phyloP scores from a whole-genome alignment of 2,113 vertebrate genomes.

The Lagenorhynchus albirostris region DNA sequence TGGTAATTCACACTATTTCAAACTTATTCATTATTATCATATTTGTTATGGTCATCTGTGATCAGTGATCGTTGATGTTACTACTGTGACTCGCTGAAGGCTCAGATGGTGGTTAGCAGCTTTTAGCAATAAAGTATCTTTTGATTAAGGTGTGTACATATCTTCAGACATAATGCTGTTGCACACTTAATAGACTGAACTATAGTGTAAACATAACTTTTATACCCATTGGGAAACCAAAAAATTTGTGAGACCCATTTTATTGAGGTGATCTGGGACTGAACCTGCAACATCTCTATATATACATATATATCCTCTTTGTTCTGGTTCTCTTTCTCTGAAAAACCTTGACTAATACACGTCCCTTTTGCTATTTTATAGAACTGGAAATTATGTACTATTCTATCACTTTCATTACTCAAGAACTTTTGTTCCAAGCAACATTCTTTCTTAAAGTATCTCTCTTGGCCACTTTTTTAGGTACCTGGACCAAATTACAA shows the following conservation, averaged over 20 bases:
- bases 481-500: neutral
- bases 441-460: slow-evolving; percentile 67
- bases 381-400: neutral
- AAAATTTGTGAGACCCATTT: neutral
- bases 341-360: neutral
- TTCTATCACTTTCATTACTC: neutral
- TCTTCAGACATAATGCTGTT: neutral
- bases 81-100: neutral
- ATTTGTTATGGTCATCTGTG: neutral
- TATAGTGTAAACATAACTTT: neutral
- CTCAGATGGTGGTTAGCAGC: neutral
- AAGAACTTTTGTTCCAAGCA: neutral
- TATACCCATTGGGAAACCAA: neutral
- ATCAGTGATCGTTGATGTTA: neutral
- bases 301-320: neutral
- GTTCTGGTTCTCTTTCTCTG: neutral
- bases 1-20: neutral
- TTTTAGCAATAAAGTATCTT: neutral
- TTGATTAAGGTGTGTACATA: neutral
- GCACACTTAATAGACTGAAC: neutral
- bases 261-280: neutral
- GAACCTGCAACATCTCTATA: neutral
- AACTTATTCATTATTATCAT: neutral
- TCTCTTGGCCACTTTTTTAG: slow-evolving; percentile 36
- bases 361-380: neutral